Evolutionary conservation across 1,140 invertebrate genomes (phyloP), one percentile per base, ranked within the genome.

Genomic region (Conus betulinus): DNA sequence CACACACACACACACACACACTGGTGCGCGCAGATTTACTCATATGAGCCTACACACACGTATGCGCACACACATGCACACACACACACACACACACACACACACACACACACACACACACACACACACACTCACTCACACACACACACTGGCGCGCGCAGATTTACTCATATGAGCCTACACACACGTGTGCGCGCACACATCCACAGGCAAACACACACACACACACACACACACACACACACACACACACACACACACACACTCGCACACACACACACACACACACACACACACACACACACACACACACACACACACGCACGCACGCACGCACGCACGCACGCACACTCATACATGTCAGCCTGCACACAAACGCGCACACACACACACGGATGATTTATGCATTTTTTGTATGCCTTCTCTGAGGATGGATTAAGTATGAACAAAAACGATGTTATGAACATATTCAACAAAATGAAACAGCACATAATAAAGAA

Each of bases 41-140:
- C 67, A 71, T 20, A 71, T 20, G 0, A 11, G 20, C 67, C 11
- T 7, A 71, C 67, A 71, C 67, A 23, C 67, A 71, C 67, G 23
- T 20, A 10, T 20, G 23, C 67, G 20, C 67, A 71, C 67, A 71
- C 67, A 71, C 67, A 71, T 20, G 23, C 67, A 71, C 13, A 71
- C 67, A 71, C 67, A 71, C 67, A 71, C 67, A 71, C 67, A 71
- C 67, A 71, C 67, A 71, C 67, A 71, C 67, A 71, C 67, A 71
- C 67, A 71, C 20, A 71, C 20, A 71, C 67, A 23, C 67, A 71
- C 13, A 10, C 8, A 71, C 67, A 71, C 13, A 71, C 67, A 71
- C 67, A 20, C 67, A 71, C 67, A 71, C 67, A 71, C 67, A 71
- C 67, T 1, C 67, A 71, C 67, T 1, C 67, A 71, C 67, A n/a